Evolutionary conservation across 2,113 vertebrate genomes (phyloP).

Genomic region (Aythya baeri): DNA sequence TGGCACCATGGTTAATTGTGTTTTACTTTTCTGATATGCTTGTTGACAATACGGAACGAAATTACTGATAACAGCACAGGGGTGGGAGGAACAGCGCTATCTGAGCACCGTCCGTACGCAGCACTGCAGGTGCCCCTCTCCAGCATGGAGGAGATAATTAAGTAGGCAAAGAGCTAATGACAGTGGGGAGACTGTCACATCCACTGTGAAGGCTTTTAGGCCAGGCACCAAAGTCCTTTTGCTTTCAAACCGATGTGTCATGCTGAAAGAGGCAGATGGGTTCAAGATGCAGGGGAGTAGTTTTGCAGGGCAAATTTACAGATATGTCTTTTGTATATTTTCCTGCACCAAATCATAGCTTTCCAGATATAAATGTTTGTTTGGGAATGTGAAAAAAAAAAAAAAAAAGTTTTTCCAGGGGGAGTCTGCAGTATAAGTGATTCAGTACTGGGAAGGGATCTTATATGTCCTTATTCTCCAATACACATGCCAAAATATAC

Average conservation of each 20-base stretch:
- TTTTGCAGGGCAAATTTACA: not conserved
- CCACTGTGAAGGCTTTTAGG: constrained; percentile 4
- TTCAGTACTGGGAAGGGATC: not conserved
- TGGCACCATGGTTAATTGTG: constrained; percentile 67
- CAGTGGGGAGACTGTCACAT: not conserved
- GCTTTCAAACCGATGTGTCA: not conserved
- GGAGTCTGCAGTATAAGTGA: not conserved
- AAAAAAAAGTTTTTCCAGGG: not conserved
- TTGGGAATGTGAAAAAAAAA: not conserved
- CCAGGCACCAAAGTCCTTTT: not conserved
- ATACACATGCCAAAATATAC: not conserved
- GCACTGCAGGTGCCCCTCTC: constrained; percentile 63
- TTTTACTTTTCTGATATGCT: constrained; percentile 65
- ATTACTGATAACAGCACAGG: constrained; percentile 26
- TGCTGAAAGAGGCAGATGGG: not conserved
- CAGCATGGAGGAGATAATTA: not conserved
- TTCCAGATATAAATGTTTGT: not conserved
- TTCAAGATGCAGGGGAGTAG: accelerated
- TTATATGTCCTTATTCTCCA: not conserved
- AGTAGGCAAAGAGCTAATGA: constrained; percentile 48
- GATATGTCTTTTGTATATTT: not conserved
- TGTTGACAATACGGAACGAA: constrained; percentile 23
- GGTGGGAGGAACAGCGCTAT: not conserved
- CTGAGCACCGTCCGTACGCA: not conserved
- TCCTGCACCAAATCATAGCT: not conserved